Evolutionary conservation across 2,113 vertebrate genomes (phyloP).

Genomic region (Arothron firmamentum): DNA sequence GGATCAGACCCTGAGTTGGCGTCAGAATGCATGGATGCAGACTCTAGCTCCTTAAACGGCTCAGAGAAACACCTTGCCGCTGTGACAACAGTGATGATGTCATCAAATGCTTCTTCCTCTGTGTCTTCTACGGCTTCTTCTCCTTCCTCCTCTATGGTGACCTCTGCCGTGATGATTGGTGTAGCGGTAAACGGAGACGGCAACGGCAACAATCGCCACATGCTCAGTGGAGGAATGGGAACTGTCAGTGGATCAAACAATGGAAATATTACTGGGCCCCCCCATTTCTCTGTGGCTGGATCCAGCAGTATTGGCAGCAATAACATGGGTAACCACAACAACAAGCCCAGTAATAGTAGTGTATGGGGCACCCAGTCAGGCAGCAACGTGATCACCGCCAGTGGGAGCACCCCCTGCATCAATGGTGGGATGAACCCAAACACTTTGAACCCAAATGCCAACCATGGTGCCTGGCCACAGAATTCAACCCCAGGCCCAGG

Average conservation of each 20-base stretch:
- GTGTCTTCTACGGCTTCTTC: constrained; percentile 57
- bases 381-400: constrained; percentile 45
- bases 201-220: constrained; percentile 80
- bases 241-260: constrained; percentile 48
- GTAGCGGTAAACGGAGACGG: constrained; percentile 74
- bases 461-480: constrained; percentile 91
- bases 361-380: constrained; percentile 62
- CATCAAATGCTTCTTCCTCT: constrained; percentile 65
- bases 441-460: constrained; percentile 94
- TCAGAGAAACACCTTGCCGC: constrained; percentile 86
- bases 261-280: constrained; percentile 53
- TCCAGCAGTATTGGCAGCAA: constrained; percentile 82
- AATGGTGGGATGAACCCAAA: constrained; percentile 92
- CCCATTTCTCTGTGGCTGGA: constrained; percentile 58
- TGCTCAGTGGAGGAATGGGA: constrained; percentile 48
- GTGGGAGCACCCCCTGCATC: constrained; percentile 77
- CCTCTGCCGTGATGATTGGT: constrained; percentile 71
- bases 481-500: constrained; percentile 61
- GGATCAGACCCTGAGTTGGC: constrained; percentile 86
- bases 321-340: constrained; percentile 81
- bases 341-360: constrained; percentile 54
- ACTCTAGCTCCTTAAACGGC: constrained; percentile 87
- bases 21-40: constrained; percentile 94
- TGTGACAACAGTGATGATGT: constrained; percentile 79
- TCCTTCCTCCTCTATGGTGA: constrained; percentile 42